Evolutionary conservation across 1,140 invertebrate genomes (phyloP).

Genomic region (Lucilia cuprina): DNA sequence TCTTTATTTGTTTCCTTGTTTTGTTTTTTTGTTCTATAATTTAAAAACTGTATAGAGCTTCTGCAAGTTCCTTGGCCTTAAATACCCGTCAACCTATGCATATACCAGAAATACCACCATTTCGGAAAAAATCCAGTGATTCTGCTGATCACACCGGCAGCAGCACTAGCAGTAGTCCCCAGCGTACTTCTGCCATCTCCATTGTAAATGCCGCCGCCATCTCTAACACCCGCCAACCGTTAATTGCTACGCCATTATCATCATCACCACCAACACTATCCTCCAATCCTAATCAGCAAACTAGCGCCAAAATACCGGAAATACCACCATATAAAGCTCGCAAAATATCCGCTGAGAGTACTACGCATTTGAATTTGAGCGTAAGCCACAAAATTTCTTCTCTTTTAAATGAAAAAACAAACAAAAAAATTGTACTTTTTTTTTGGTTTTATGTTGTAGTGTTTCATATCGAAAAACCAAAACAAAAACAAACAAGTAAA

Average conservation of each 20-base stretch:
- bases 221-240: slow-evolving; percentile 27
- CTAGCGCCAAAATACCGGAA: slow-evolving; percentile 62
- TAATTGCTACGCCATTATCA: slow-evolving; percentile 37
- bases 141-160: slow-evolving; percentile 54
- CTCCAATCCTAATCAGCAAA: slow-evolving; percentile 19
- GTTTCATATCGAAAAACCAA: neutral
- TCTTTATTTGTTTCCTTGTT: slow-evolving; percentile 35
- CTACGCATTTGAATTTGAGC: slow-evolving; percentile 54
- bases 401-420: neutral
- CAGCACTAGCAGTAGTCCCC: slow-evolving; percentile 57
- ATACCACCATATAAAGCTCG: slow-evolving; percentile 66
- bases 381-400: slow-evolving; percentile 46
- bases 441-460: neutral
- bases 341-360: slow-evolving; percentile 65
- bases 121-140: slow-evolving; percentile 62
- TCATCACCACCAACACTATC: slow-evolving; percentile 42
- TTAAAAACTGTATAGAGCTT: slow-evolving; percentile 48
- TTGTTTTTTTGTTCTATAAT: slow-evolving; percentile 27
- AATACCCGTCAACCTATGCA: slow-evolving; percentile 59
- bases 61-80: slow-evolving; percentile 51
- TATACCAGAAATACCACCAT: slow-evolving; percentile 67
- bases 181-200: slow-evolving; percentile 36
- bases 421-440: neutral
- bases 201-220: neutral
- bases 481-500: neutral